These are phyloP conservation scores for Anguilla anguilla DNA, from an alignment of 2,797 vertebrate genomes.

Conservation along the genomic window DNA sequence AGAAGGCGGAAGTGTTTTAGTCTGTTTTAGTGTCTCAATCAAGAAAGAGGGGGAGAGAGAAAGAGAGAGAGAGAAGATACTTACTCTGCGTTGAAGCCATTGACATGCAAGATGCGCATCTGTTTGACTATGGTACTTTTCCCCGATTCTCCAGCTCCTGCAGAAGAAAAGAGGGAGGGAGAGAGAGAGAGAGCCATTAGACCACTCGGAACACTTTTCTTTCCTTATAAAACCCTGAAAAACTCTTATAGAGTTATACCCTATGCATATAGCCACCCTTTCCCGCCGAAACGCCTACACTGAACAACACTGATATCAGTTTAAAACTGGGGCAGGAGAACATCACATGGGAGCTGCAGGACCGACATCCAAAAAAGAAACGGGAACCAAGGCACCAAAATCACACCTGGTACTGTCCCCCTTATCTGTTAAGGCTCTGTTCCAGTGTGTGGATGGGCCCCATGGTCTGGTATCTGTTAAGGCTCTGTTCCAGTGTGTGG, in stretches of 20 bases:
- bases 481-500: too few species aligned
- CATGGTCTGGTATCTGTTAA: too few species aligned
- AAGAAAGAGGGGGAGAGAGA: not conserved
- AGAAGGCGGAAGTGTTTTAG: not conserved
- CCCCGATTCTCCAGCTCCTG: slow-evolving; percentile 97
- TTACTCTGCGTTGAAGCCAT: slow-evolving; percentile 99
- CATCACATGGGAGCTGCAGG: too few species aligned
- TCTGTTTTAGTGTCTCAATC: not conserved
- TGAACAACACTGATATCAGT: not conserved
- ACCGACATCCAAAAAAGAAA: not conserved
- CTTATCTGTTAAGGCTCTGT: too few species aligned
- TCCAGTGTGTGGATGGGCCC: too few species aligned
- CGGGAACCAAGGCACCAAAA: not conserved
- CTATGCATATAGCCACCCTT: not conserved
- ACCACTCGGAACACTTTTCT: not conserved
- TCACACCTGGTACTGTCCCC: not conserved
- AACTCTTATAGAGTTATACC: too few species aligned
- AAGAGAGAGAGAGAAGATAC: slow-evolving; percentile 61
- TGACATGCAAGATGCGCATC: slow-evolving; percentile 98
- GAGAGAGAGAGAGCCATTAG: not conserved
- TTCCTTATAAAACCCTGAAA: not conserved
- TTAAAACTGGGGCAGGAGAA: too few species aligned
- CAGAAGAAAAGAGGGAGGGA: slow-evolving; percentile 39
- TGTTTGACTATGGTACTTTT: slow-evolving; percentile 99
- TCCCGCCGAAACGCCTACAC: not conserved